A percentile compares a stretch with the other conserved stretches of the same genome.
phyloP scores from a whole-genome alignment of 2,888 invertebrate genomes.

The Tromatobia lineatoria region DNA sequence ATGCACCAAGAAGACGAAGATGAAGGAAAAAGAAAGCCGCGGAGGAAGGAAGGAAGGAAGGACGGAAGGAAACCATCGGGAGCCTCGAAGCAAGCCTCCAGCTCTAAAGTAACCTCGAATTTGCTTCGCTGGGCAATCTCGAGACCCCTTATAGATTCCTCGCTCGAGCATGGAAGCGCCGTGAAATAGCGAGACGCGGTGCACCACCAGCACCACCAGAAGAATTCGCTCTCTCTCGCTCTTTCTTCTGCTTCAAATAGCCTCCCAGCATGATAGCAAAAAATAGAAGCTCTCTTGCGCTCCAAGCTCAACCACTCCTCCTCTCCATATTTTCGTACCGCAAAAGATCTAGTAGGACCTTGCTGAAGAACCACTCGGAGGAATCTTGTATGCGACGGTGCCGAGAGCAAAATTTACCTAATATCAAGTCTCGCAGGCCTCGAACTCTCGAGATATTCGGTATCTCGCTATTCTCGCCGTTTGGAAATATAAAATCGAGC shows the following conservation, averaged over 20 bases:
- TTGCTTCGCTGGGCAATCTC: conserved; percentile 76
- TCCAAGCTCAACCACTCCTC: conserved; percentile 22
- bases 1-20: conserved; percentile 32
- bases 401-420: conserved; percentile 43
- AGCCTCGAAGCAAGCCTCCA: conserved; percentile 66
- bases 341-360: conserved; percentile 11
- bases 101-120: conserved; percentile 77
- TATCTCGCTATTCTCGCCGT: conserved; percentile 29
- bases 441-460: background rate
- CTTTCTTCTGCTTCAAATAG: conserved; percentile 47
- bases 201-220: conserved; percentile 51
- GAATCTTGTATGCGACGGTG: conserved; percentile 15
- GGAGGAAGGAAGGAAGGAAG: conserved; percentile 68
- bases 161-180: conserved; percentile 72
- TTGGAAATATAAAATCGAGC: conserved; percentile 38
- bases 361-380: conserved; percentile 11
- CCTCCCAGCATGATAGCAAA: conserved; percentile 43
- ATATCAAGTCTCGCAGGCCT: conserved; percentile 27
- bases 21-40: conserved; percentile 60
- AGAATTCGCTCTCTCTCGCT: conserved; percentile 45
- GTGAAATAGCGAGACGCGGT: conserved; percentile 70
- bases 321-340: conserved; percentile 41
- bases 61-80: conserved; percentile 69
- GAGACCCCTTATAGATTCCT: conserved; percentile 75
- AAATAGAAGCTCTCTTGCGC: conserved; percentile 47